These are phyloP conservation scores for Xestia ashworthii DNA, from an alignment of 2,888 invertebrate species.

Conservation along the genomic window DNA sequence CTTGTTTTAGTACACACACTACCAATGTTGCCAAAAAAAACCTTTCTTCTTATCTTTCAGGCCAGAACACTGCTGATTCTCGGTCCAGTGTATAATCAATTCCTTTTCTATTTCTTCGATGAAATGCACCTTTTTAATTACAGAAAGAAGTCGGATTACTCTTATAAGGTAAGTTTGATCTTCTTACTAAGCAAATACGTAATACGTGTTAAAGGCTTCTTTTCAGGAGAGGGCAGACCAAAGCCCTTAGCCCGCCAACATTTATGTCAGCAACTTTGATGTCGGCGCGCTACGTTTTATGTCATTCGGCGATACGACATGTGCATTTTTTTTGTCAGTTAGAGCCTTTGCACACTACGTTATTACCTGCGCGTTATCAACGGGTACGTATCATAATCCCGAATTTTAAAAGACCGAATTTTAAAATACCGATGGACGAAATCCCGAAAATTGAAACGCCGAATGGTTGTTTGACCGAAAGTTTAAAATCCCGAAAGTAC, in stretches of 20 bases:
- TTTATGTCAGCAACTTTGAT: background rate
- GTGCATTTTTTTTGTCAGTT: too few relatives aligned
- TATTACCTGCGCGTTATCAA: too few relatives aligned
- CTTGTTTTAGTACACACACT: background rate
- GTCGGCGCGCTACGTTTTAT: background rate
- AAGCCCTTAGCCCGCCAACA: background rate
- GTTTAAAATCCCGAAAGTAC: too few relatives aligned
- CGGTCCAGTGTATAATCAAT: slow-evolving; percentile 20
- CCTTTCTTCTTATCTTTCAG: slow-evolving; percentile 25
- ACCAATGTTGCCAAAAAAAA: background rate
- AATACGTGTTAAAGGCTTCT: background rate
- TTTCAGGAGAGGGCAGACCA: background rate
- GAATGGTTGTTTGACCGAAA: too few relatives aligned
- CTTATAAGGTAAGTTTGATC: slow-evolving; percentile 32
- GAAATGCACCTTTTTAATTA: slow-evolving; percentile 44
- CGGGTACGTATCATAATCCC: too few relatives aligned
- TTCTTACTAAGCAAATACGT: background rate
- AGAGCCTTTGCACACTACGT: too few relatives aligned
- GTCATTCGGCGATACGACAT: background rate
- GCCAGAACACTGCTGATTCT: slow-evolving; percentile 1
- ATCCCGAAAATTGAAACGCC: too few relatives aligned
- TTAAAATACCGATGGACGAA: too few relatives aligned
- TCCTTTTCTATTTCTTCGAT: slow-evolving; percentile 13
- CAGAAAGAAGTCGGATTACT: slow-evolving; percentile 34
- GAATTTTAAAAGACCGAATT: too few relatives aligned